A percentile compares a stretch with the other conserved stretches of the same genome.
Conservation (phyloP, 2,113 vertebrate species). For the Oplegnathus fasciatus region DNA sequence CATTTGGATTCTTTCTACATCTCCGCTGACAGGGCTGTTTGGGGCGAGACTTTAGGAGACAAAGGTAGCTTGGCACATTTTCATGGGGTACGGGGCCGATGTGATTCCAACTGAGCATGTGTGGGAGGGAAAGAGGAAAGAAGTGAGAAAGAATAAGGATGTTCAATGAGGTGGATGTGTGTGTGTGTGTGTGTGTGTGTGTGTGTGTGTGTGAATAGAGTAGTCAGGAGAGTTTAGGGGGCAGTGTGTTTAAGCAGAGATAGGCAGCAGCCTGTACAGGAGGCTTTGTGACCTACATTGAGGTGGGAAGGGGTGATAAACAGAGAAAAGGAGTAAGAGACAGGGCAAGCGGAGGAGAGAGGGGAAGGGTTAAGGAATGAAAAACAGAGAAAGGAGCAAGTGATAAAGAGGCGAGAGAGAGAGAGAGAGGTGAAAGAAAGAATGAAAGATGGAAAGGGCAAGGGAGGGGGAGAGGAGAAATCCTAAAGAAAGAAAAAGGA, state of each 20-base stretch:
- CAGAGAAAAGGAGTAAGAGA: constrained; percentile 47
- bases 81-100: constrained; percentile 18
- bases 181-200: constrained; percentile 45
- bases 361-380: constrained; percentile 35
- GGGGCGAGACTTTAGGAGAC: constrained; percentile 76
- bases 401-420: constrained; percentile 45
- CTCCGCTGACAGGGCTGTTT: constrained; percentile 71
- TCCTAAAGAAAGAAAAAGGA: constrained; percentile 50
- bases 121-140: constrained; percentile 25
- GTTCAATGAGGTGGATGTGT: constrained; percentile 38
- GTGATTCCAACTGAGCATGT: constrained; percentile 48
- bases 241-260: constrained; percentile 77
- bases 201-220: constrained; percentile 39
- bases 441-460: constrained; percentile 37
- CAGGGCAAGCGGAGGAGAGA: constrained; percentile 32
- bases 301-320: constrained; percentile 59
- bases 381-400: constrained; percentile 34
- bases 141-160: constrained; percentile 38
- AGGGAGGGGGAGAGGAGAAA: constrained; percentile 27
- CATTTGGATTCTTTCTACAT: constrained; percentile 76
- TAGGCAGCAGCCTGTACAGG: constrained; percentile 75
- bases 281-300: constrained; percentile 81
- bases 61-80: constrained; percentile 76
- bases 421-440: constrained; percentile 49
- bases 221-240: constrained; percentile 70